phyloP scores from a whole-genome alignment of 2,888 invertebrate genomes.

The Agonopterix alstromeriana region DNA sequence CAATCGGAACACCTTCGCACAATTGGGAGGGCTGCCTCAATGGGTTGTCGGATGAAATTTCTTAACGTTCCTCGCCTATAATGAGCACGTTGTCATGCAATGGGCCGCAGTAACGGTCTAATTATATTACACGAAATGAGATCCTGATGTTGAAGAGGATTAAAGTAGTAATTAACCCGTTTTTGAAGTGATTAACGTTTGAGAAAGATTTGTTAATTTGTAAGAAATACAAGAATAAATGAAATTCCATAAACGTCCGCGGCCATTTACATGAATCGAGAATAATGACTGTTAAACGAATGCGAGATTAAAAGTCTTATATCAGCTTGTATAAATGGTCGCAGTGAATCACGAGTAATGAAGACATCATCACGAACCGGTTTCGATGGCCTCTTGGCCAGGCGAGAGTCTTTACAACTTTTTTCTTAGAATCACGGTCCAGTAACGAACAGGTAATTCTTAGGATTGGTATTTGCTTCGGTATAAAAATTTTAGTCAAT shows the following conservation, averaged over 20 bases:
- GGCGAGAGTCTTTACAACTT: constrained; percentile 25
- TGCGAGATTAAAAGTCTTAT: constrained; percentile 19
- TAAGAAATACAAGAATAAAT: neutral
- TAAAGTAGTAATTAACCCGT: constrained; percentile 63
- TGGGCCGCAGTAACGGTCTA: constrained; percentile 68
- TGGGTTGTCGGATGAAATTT: constrained; percentile 75
- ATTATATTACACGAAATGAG: constrained; percentile 63
- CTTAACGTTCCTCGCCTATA: constrained; percentile 72
- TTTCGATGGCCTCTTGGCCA: constrained; percentile 18
- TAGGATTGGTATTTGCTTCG: neutral
- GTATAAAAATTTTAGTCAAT: too few relatives aligned
- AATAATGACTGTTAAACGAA: constrained; percentile 6
- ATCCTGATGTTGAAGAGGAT: constrained; percentile 67
- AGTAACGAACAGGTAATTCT: neutral
- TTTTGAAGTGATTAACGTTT: constrained; percentile 22
- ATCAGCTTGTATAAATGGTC: constrained; percentile 31
- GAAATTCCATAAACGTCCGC: too few relatives aligned
- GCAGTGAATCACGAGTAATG: constrained; percentile 61
- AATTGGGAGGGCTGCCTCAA: constrained; percentile 68
- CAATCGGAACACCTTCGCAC: constrained; percentile 74
- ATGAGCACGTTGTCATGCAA: constrained; percentile 69
- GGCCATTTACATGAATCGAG: constrained; percentile 1
- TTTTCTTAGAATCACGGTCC: constrained; percentile 26
- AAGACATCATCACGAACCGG: constrained; percentile 71
- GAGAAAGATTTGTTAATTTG: constrained; percentile 8